These are phyloP conservation scores for Lanistes nyassanus DNA, from an alignment of 1,140 invertebrate species.

Conservation along the genomic window DNA sequence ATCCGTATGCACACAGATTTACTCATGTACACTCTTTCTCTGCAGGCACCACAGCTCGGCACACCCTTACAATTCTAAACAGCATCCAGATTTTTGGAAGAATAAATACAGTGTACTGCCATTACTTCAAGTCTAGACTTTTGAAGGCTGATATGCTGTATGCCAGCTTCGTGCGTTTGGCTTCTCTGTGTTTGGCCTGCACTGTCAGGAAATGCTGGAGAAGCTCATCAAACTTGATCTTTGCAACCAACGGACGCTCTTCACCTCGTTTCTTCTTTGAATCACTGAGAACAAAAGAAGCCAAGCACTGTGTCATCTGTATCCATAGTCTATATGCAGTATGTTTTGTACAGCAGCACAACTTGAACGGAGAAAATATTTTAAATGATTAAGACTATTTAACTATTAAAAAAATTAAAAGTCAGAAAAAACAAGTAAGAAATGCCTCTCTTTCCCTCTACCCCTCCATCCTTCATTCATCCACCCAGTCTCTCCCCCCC, in stretches of 20 bases:
- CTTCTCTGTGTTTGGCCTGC: conserved; percentile 75
- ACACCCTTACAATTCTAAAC: too few species aligned
- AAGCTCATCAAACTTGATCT: conserved; percentile 74
- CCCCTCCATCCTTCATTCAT: background rate
- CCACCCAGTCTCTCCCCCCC: background rate
- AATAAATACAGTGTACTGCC: too few species aligned
- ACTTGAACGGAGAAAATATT: background rate
- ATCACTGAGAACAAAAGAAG: conserved; percentile 19
- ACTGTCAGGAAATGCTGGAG: conserved; percentile 74
- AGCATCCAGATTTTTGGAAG: too few species aligned
- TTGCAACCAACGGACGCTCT: conserved; percentile 33
- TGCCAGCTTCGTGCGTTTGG: conserved; percentile 38
- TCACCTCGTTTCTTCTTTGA: conserved; percentile 28
- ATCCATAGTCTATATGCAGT: background rate
- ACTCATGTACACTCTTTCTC: too few species aligned
- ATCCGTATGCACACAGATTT: too few species aligned
- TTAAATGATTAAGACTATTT: too few species aligned
- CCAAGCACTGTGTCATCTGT: too few species aligned
- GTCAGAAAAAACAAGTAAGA: too few species aligned
- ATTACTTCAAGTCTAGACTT: conserved; percentile 17
- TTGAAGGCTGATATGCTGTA: conserved; percentile 30
- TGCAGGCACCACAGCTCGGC: too few species aligned
- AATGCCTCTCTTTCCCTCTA: conserved; percentile 1
- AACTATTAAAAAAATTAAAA: too few species aligned
- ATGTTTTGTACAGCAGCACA: background rate